phyloP scores from a whole-genome alignment of 2,888 invertebrate genomes.

The Stenchaetothrips biformis region DNA sequence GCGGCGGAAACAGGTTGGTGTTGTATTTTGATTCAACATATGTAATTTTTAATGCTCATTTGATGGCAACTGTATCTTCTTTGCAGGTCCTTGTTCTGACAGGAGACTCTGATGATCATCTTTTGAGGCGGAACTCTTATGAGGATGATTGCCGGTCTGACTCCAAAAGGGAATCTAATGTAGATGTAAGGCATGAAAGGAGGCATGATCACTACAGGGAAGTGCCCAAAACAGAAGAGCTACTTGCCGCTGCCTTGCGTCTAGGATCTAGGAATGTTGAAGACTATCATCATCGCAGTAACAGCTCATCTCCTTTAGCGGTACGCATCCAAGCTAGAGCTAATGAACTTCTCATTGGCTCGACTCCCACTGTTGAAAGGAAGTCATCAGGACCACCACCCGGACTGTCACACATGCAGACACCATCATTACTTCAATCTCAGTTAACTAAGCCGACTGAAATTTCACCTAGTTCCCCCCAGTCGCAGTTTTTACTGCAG shows the following conservation, averaged over 20 bases:
- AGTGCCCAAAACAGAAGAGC: neutral
- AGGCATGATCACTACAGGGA: neutral
- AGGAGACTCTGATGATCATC: neutral
- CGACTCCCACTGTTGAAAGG: neutral
- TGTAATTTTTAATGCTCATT: too few species aligned
- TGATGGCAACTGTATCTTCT: too few species aligned
- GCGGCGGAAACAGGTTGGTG: neutral
- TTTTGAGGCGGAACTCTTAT: neutral
- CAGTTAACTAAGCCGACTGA: conserved; percentile 18
- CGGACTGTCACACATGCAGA: conserved; percentile 8
- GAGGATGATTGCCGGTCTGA: neutral
- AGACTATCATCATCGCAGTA: conserved; percentile 19
- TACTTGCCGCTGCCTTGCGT: neutral
- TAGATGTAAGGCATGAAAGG: neutral
- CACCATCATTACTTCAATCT: conserved; percentile 15
- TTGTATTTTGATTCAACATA: neutral
- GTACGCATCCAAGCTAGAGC: conserved; percentile 14
- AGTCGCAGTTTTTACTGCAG: conserved; percentile 18
- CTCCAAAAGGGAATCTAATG: neutral
- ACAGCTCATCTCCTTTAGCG: conserved; percentile 7
- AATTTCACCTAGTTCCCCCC: neutral
- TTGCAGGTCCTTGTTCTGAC: neutral
- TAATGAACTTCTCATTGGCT: neutral
- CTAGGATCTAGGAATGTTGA: conserved; percentile 8
- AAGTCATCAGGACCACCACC: conserved; percentile 7